These are phyloP conservation scores for Rhinopithecus roxellana DNA, from an alignment of 2,113 vertebrate genomes.

Conservation along the genomic window DNA sequence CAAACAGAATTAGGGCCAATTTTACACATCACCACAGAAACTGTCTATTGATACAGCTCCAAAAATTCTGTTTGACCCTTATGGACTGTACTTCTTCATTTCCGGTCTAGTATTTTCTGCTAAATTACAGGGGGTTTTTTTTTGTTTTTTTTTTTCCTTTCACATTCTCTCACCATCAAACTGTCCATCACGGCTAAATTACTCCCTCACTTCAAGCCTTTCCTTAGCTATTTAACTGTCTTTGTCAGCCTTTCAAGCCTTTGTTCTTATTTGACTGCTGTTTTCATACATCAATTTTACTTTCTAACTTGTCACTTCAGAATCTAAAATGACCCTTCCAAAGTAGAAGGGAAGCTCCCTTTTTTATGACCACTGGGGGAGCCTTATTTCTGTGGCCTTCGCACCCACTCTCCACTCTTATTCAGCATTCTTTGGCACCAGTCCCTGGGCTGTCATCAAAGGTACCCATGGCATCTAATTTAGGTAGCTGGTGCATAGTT, in stretches of 20 bases:
- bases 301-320: not conserved
- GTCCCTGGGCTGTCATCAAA: not conserved
- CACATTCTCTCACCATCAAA: not conserved
- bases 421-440: not conserved
- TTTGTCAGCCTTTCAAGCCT: not conserved
- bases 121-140: not conserved
- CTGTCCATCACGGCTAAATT: slow-evolving; percentile 40
- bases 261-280: slow-evolving; percentile 31
- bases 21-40: slow-evolving; percentile 69
- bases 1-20: slow-evolving; percentile 60
- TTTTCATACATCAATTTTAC: not conserved
- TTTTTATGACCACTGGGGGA: not conserved
- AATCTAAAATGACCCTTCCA: slow-evolving; percentile 17
- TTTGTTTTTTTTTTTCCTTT: not conserved
- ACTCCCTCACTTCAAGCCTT: not conserved
- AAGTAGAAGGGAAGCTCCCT: slow-evolving; percentile 5
- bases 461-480: not conserved
- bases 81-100: not conserved
- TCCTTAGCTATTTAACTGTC: not conserved
- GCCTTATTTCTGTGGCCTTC: not conserved
- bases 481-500: not conserved
- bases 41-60: slow-evolving; percentile 44
- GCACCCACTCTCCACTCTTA: not conserved
- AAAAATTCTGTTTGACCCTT: slow-evolving; percentile 52
- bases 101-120: not conserved